Evolutionary conservation across 2,797 vertebrate species (phyloP), one percentile per base, ranked within the genome.

Genomic region (Pampus argenteus): DNA sequence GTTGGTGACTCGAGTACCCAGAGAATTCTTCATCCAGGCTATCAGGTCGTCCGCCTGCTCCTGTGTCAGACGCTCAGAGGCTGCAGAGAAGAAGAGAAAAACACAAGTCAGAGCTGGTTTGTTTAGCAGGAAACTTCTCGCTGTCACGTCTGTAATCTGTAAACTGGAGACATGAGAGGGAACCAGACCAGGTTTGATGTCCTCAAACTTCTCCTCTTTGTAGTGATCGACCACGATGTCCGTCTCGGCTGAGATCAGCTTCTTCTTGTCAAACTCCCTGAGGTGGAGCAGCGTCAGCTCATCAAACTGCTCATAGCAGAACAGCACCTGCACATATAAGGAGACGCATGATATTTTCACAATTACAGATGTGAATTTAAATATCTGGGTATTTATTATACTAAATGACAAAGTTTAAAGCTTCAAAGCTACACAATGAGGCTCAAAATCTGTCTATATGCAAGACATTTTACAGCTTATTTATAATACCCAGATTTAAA

Each of bases 151-250:
- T 40, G 13, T 40, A 40, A 40, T 40, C 15, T 7, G n/a, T n/a
- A 6, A 40, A 55, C 10, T 7, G 20, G n/a, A 58, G 11, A 11
- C 0, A 6, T 0, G 47, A 59, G 61, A 54, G 5, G 0, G 56
- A 2, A 29, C n/a, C 71, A 9, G 9, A 99, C 98, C 97, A 79
- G 95, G 88, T 34, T 79, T 92, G 56, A 38, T 86, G 49, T 97
- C 96, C 74, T 98, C 96, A 68, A 95, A 96, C 83, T 95, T 97
- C 89, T 99, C 97, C 84, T 99, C 98, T 88, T 99, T 99, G 85
- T 97, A 99, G 92, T 99, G 98, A 83, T 99, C 97, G 0, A 99
- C 96, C 14, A 98, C 97, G 0, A 99, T 99, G 91, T 99, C 97
- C 0, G 98, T 99, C 89, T 99, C 98, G 55, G 96, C 97, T 0